Base-by-base conservation (phyloP, 2,797 vertebrate species). In the Scolopax bukidnonensis region DNA sequence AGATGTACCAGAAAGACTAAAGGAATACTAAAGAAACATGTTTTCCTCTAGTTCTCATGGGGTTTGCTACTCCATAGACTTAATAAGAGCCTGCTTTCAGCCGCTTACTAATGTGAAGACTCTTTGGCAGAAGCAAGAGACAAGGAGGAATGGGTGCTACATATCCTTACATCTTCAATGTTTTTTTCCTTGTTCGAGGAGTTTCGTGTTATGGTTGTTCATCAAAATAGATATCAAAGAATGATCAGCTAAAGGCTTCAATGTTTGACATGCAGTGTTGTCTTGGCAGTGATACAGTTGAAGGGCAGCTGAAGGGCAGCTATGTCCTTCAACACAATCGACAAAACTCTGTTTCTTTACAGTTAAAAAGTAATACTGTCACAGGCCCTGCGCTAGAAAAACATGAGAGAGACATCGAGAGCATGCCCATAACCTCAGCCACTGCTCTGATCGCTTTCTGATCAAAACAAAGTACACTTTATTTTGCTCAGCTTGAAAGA, bases 221-320 rank as follows among this genome's bases (percentile, higher is more conserved):
- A 16, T 43, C 50, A 63, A 41, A 45, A 45, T 6, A 7, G 65
- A 53, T 32, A 68, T 56, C 28, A 51, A 50, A 63, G 16, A 63
- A 83, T 7, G 33, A 84, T 73, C 68, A 45, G 33, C 30, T 51
- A 36, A 47, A 77, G 33, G 70, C 43, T 38, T 43, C 24, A 60
- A 32, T n/a, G 16, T 67, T 87, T 65, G 12, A 69, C 21, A 15
- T 16, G 38, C 15, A 51, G 24, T 13, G 21, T 19, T 33, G 27
- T 65, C 84, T 75, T 74, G 75, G 32, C 96, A 99, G 13, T 12
- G 45, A 67, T 33, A 38, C 15, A 45, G 60, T 19, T 45, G 69
- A 81, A 75, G 28, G 41, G 33, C 41, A 63, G 11, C 7, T 54
- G n/a, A 45, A 68, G 21, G 27, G 63, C 27, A 73, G 60, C 60